Percentiles rank a stretch among this genome's conserved stretches.
Conservation (phyloP, 2,113 vertebrate genomes). For the Hippocampus mohnikei region DNA sequence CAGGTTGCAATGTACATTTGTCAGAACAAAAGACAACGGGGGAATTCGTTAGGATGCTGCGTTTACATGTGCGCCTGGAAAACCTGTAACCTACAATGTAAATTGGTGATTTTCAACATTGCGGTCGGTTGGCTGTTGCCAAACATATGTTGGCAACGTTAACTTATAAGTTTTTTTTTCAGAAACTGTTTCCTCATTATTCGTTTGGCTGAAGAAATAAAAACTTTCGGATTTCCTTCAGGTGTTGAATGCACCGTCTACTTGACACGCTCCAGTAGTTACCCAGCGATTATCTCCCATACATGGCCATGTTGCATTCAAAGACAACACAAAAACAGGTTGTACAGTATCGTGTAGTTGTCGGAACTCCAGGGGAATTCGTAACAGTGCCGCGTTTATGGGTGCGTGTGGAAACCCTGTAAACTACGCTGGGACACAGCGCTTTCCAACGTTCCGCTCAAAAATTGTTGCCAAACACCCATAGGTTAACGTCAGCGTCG, state of each 20-base stretch:
- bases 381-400: background rate
- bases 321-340: background rate
- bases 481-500: background rate
- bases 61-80: background rate
- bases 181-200: background rate
- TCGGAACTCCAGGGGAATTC: background rate
- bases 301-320: background rate
- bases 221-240: background rate
- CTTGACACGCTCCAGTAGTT: no score
- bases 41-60: background rate
- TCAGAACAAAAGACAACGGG: background rate
- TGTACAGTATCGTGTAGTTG: background rate
- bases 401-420: background rate
- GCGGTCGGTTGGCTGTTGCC: no score
- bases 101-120: background rate
- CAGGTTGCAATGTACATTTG: no score
- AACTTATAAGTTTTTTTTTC: fast-evolving
- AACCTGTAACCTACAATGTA: background rate
- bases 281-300: no score
- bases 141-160: background rate
- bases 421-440: background rate
- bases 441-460: background rate
- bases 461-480: background rate
- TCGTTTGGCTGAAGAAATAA: background rate
- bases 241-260: background rate